phyloP scores from a whole-genome alignment of 2,888 invertebrate species.

The Eupithecia centaureata region DNA sequence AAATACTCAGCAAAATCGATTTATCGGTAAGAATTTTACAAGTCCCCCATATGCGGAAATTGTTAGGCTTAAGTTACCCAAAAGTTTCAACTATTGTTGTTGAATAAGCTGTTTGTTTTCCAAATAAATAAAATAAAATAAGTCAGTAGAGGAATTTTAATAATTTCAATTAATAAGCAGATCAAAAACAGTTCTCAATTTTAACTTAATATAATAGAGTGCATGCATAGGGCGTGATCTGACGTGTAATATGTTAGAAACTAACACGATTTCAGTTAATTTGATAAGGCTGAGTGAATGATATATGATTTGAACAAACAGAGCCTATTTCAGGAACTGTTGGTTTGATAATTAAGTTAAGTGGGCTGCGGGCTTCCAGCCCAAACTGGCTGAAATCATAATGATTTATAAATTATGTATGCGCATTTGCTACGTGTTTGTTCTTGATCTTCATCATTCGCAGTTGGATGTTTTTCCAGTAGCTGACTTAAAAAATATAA shows the following conservation, averaged over 20 bases:
- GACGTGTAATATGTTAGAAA: slow-evolving; percentile 6
- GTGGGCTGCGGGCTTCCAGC: neutral
- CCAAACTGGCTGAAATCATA: neutral
- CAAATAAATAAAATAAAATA: too few relatives aligned
- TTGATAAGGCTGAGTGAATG: slow-evolving; percentile 6
- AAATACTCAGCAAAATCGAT: too few relatives aligned
- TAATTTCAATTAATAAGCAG: too few relatives aligned
- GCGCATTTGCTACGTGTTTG: neutral
- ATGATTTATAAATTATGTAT: neutral
- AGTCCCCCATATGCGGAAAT: too few relatives aligned
- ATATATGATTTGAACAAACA: slow-evolving; percentile 17
- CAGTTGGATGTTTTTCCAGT: neutral
- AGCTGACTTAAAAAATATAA: too few relatives aligned
- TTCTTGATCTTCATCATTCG: neutral
- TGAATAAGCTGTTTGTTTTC: too few relatives aligned
- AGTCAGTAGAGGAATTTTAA: too few relatives aligned
- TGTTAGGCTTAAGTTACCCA: too few relatives aligned
- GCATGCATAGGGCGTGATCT: neutral
- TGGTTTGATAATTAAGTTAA: slow-evolving; percentile 7
- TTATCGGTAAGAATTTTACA: too few relatives aligned
- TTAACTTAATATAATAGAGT: slow-evolving; percentile 1
- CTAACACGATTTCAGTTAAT: slow-evolving; percentile 10
- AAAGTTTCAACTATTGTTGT: too few relatives aligned
- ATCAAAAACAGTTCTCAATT: neutral
- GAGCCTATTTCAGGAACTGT: neutral